Conservation (phyloP, 2,113 vertebrate species). For the Hippopotamus amphibius region DNA sequence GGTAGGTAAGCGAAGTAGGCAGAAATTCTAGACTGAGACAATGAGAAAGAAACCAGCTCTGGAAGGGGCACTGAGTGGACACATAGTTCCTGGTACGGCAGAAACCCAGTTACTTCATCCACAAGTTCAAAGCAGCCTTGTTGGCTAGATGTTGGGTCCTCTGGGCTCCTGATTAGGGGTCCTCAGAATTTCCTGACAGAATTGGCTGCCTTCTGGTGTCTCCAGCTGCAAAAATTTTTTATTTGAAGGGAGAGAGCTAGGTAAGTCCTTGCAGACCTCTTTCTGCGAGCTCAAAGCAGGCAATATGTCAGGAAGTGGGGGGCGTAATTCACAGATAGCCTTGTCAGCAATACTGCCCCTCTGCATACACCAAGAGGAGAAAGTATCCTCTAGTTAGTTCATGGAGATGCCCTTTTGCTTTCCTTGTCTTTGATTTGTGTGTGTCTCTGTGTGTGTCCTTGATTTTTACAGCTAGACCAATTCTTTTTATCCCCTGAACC, state of each 20-base stretch:
- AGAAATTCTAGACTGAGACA: neutral
- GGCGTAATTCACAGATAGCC: neutral
- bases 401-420: neutral
- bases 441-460: neutral
- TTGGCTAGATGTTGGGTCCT: neutral
- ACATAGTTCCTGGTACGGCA: neutral
- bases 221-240: neutral
- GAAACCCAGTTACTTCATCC: neutral
- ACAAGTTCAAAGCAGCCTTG: neutral
- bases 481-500: neutral
- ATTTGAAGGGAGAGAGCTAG: neutral
- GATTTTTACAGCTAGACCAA: neutral
- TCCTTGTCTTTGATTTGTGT: neutral
- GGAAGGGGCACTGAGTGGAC: neutral
- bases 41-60: neutral
- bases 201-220: neutral
- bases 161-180: neutral
- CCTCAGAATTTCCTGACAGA: neutral
- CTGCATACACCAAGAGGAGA: neutral
- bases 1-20: neutral
- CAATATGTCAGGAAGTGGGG: no score
- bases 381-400: neutral
- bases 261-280: neutral
- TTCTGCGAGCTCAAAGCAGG: neutral
- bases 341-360: neutral